These are phyloP conservation scores for Prinia subflava DNA, from an alignment of 2,113 vertebrate species.

Conservation along the genomic window DNA sequence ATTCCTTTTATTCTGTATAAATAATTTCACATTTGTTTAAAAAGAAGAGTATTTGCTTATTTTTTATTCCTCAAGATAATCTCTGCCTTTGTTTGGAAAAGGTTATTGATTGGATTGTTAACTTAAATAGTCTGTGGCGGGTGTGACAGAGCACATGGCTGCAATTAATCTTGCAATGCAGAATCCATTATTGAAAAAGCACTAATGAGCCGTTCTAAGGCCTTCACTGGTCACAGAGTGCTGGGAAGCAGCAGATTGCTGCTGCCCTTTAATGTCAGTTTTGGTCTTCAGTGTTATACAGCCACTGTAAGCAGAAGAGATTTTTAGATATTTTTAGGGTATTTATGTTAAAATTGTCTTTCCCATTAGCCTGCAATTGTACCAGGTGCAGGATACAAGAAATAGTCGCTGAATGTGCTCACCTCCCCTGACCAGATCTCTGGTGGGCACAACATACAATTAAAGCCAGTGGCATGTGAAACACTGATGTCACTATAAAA, in stretches of 20 bases:
- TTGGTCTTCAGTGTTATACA: slow-evolving; percentile 23
- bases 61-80: slow-evolving; percentile 5
- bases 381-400: background rate
- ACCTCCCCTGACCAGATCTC: background rate
- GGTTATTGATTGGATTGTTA: slow-evolving; percentile 68
- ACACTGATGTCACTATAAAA: background rate
- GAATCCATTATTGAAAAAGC: slow-evolving; percentile 68
- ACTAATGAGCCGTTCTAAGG: slow-evolving; percentile 65
- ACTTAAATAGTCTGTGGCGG: slow-evolving; percentile 62
- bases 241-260: slow-evolving; percentile 62
- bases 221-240: slow-evolving; percentile 50
- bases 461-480: slow-evolving; percentile 36
- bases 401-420: background rate
- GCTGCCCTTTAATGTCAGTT: slow-evolving; percentile 45
- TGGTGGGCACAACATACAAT: background rate
- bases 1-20: background rate
- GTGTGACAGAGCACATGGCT: slow-evolving; percentile 59
- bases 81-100: slow-evolving; percentile 54
- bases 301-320: background rate
- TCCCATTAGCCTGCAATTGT: background rate
- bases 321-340: background rate
- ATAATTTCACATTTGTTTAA: slow-evolving; percentile 30
- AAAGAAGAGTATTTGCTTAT: background rate
- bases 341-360: slow-evolving; percentile 2
- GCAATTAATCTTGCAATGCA: slow-evolving; percentile 66